Percentiles rank a stretch among this genome's conserved stretches.
These are phyloP conservation scores for Spea hammondii DNA, from an alignment of 2,797 vertebrate genomes.

Conservation along the genomic window DNA sequence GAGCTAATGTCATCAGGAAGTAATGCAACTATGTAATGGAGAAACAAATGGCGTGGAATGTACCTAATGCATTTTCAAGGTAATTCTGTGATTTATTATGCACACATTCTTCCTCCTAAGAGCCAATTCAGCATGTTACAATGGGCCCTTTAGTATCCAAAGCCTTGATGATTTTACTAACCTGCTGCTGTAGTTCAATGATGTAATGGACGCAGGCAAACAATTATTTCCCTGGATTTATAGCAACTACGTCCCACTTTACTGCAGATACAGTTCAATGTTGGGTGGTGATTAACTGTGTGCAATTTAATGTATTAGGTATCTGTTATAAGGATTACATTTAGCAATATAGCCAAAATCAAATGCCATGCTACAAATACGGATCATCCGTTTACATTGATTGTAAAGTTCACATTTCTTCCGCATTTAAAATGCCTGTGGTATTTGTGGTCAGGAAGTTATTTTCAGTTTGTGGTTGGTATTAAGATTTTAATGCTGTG, in stretches of 20 bases:
- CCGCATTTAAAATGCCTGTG: conserved; percentile 1
- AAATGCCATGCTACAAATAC: not conserved
- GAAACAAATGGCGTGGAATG: conserved; percentile 26
- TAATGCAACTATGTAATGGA: conserved; percentile 34
- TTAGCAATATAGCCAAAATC: not conserved
- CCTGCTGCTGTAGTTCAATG: conserved; percentile 6
- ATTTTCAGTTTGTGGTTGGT: not conserved
- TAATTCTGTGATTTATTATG: conserved; percentile 47
- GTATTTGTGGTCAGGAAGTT: conserved; percentile 21
- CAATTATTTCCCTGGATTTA: not conserved
- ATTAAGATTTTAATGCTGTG: not conserved
- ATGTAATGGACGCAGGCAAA: not conserved
- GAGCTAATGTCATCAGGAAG: conserved; percentile 47
- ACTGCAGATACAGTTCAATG: not conserved
- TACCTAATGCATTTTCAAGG: conserved; percentile 47
- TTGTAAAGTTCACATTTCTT: conserved; percentile 4
- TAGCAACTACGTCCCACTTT: not conserved
- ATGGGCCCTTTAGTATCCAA: not conserved
- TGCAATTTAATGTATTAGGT: too few relatives aligned
- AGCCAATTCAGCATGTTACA: conserved; percentile 45
- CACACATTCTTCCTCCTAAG: conserved; percentile 33
- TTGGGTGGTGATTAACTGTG: too few relatives aligned
- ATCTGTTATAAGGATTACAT: not conserved
- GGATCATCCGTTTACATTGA: not conserved
- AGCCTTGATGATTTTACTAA: not conserved